These are phyloP conservation scores for Cinara cedri DNA, from an alignment of 2,888 invertebrate genomes.

Conservation along the genomic window DNA sequence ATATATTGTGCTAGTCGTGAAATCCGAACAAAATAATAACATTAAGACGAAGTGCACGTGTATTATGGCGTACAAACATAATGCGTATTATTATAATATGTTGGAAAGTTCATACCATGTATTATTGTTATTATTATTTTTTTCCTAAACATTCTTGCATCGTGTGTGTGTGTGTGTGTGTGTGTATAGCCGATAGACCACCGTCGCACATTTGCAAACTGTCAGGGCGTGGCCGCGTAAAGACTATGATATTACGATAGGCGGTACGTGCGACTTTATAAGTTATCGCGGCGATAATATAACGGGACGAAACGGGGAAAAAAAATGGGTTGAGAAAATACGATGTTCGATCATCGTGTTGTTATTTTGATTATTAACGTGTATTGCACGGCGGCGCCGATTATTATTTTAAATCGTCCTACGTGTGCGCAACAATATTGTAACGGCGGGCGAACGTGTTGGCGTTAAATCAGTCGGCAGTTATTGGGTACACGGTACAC, in stretches of 20 bases:
- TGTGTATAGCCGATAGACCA: background rate
- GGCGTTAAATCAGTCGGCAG: no score
- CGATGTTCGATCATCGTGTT: no score
- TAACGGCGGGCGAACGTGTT: conserved; percentile 8
- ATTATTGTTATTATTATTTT: no score
- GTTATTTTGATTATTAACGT: no score
- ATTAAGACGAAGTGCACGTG: conserved; percentile 8
- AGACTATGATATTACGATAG: no score
- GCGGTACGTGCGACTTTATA: background rate
- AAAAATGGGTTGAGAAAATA: conserved; percentile 4
- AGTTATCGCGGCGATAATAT: background rate
- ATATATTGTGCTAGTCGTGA: no score
- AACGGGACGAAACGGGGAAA: no score
- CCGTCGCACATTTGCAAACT: background rate
- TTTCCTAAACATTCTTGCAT: background rate
- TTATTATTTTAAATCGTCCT: conserved; percentile 34
- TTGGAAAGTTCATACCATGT: conserved; percentile 14
- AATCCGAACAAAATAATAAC: no score
- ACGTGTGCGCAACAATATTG: no score
- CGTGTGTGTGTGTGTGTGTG: background rate
- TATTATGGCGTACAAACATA: background rate
- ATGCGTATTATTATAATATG: no score
- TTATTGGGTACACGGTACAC: background rate
- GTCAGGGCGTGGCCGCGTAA: conserved; percentile 7
- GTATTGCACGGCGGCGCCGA: conserved; percentile 3